Evolutionary conservation across 2,888 invertebrate species (phyloP).

Genomic region (Mellilla xanthometata): DNA sequence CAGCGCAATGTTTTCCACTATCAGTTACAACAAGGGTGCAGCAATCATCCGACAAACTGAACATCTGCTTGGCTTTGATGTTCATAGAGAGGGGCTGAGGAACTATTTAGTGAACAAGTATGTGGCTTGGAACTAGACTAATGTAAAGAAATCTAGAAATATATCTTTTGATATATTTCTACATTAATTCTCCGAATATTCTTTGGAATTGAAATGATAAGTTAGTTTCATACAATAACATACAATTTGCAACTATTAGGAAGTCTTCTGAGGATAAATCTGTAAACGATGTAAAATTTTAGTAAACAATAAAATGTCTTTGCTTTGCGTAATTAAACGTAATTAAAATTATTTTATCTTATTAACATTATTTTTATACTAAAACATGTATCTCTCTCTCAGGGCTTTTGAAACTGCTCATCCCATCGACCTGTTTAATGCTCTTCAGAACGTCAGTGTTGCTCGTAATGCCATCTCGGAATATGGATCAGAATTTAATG

Average conservation of each 20-base stretch:
- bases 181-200: too few relatives aligned
- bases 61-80: slow-evolving; percentile 78
- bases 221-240: too few relatives aligned
- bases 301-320: too few relatives aligned
- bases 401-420: slow-evolving; percentile 63
- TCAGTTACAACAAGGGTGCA: slow-evolving; percentile 88
- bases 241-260: too few relatives aligned
- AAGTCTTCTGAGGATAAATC: too few relatives aligned
- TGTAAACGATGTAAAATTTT: too few relatives aligned
- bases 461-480: slow-evolving; percentile 45
- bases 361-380: too few relatives aligned
- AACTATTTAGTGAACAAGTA: slow-evolving; percentile 80
- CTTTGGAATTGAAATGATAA: too few relatives aligned
- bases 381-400: slow-evolving; percentile 9
- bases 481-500: slow-evolving; percentile 60
- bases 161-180: too few relatives aligned
- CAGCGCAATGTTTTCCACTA: slow-evolving; percentile 84
- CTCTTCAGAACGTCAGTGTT: slow-evolving; percentile 59
- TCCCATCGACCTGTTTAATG: slow-evolving; percentile 76
- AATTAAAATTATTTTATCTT: too few relatives aligned
- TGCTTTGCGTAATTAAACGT: too few relatives aligned
- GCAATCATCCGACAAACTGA: slow-evolving; percentile 86
- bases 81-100: slow-evolving; percentile 79
- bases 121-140: too few relatives aligned
- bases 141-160: background rate